These are phyloP conservation scores for Sebastes matsubarae DNA, from an alignment of 2,797 vertebrate species.

Conservation along the genomic window DNA sequence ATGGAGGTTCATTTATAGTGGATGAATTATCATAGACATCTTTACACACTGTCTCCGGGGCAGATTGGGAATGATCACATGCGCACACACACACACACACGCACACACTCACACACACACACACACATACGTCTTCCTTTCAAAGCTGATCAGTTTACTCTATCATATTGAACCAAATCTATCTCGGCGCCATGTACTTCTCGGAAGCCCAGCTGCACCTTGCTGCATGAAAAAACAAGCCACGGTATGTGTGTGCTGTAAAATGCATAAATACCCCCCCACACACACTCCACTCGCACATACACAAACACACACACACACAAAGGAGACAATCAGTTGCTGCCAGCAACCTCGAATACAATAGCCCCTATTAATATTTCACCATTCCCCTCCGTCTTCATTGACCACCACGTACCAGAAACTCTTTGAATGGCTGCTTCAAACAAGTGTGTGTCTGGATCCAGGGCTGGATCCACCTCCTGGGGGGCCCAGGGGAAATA, in stretches of 20 bases:
- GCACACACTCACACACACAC: slow-evolving; percentile 31
- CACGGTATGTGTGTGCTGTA: neutral
- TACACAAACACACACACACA: slow-evolving; percentile 23
- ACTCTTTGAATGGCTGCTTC: slow-evolving; percentile 53
- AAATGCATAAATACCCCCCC: slow-evolving; percentile 12
- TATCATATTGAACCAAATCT: slow-evolving; percentile 90
- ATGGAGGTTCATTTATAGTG: slow-evolving; percentile 82
- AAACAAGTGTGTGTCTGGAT: slow-evolving; percentile 10
- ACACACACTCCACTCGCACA: neutral
- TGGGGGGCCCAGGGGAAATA: neutral
- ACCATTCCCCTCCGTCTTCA: slow-evolving; percentile 77
- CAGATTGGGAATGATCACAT: slow-evolving; percentile 21
- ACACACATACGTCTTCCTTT: slow-evolving; percentile 67
- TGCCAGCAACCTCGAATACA: slow-evolving; percentile 87
- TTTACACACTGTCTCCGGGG: slow-evolving; percentile 62
- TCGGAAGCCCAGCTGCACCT: slow-evolving; percentile 87
- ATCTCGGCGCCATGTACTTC: slow-evolving; percentile 89
- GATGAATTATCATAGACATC: slow-evolving; percentile 77
- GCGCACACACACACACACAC: slow-evolving; percentile 2
- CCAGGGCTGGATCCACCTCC: neutral
- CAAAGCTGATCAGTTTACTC: slow-evolving; percentile 91
- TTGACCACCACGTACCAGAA: slow-evolving; percentile 83
- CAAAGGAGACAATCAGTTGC: slow-evolving; percentile 83
- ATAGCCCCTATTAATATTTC: slow-evolving; percentile 95
- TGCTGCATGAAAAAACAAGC: slow-evolving; percentile 71